Evolutionary conservation across 2,113 vertebrate genomes (phyloP).

Genomic region (Epinephelus fuscoguttatus): DNA sequence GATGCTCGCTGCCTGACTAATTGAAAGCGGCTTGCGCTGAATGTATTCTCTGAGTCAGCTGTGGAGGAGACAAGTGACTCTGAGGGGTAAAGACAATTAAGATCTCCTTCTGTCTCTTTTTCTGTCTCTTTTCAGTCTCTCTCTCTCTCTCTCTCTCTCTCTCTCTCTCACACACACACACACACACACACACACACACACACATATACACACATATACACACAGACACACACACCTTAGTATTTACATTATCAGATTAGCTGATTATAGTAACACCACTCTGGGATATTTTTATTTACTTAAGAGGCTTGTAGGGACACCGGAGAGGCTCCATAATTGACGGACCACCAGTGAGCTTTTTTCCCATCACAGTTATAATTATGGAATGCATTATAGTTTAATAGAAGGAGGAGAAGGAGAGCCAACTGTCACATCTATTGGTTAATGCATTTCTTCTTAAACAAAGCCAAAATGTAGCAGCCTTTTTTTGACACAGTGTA

Average conservation of each 20-base stretch:
- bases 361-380: not conserved
- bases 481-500: not conserved
- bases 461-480: not conserved
- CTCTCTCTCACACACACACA: not conserved
- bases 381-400: not conserved
- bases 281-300: not conserved
- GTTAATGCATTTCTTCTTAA: not conserved
- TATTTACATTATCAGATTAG: slow-evolving; percentile 39
- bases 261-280: slow-evolving; percentile 15
- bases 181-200: not conserved
- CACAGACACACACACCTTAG: not conserved
- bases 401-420: not conserved
- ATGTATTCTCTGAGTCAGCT: not conserved
- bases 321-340: not conserved
- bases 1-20: slow-evolving; percentile 26
- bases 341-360: not conserved
- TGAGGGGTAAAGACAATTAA: not conserved
- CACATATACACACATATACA: not conserved
- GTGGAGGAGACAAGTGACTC: not conserved
- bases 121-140: not conserved
- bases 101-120: not conserved
- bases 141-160: not conserved
- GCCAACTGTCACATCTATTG: not conserved
- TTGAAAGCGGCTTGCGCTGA: slow-evolving; percentile 12
- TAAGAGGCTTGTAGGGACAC: not conserved